Percentiles rank a stretch among this genome's conserved stretches.
Evolutionary conservation across 2,113 vertebrate species (phyloP).

Genomic region (Urocynchramus pylzowi): DNA sequence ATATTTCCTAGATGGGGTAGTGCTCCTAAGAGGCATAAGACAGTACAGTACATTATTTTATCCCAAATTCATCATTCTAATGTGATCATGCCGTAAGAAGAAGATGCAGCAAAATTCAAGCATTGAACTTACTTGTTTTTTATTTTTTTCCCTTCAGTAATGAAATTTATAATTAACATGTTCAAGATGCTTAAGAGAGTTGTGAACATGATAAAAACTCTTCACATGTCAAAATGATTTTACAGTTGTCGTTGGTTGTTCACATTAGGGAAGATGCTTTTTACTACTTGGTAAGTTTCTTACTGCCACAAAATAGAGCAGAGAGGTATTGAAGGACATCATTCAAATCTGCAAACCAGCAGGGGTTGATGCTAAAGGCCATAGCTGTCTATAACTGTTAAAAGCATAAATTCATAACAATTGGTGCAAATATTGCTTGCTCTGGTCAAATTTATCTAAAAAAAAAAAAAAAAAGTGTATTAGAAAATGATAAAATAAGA

Average conservation of each 20-base stretch:
- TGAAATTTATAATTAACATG: constrained; percentile 43
- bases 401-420: neutral
- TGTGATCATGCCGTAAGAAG: neutral
- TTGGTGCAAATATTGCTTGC: neutral
- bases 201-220: neutral
- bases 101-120: neutral
- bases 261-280: neutral
- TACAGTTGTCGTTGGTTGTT: neutral
- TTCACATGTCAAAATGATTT: constrained; percentile 49
- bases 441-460: neutral
- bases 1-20: neutral
- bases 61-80: neutral
- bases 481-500: neutral
- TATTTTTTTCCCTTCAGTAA: neutral
- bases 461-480: neutral
- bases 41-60: neutral
- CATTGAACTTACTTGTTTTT: neutral
- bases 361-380: constrained; percentile 43
- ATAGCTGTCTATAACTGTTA: constrained; percentile 17
- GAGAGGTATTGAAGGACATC: constrained; percentile 11
- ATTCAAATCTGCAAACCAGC: neutral
- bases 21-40: neutral
- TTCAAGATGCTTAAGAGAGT: constrained; percentile 32
- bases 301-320: neutral
- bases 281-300: neutral